A percentile compares a stretch with the other conserved stretches of the same genome.
phyloP scores from a whole-genome alignment of 1,140 invertebrate genomes.

The Brachionus rotundiformis region DNA sequence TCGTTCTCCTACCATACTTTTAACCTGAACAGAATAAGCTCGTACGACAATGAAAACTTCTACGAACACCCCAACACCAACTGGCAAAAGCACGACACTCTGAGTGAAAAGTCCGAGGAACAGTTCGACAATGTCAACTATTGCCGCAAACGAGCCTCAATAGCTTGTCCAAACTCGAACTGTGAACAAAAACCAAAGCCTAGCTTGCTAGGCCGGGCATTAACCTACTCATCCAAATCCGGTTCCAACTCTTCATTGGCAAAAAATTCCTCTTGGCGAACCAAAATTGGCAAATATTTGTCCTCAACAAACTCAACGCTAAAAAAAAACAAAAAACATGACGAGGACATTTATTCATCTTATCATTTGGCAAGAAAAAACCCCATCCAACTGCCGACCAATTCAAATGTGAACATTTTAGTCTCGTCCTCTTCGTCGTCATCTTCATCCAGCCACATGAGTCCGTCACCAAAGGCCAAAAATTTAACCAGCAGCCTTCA shows the following conservation, averaged over 20 bases:
- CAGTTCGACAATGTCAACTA: neutral
- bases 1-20: slow-evolving; percentile 43
- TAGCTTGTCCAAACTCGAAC: neutral
- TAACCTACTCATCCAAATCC: neutral
- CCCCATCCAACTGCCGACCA: neutral
- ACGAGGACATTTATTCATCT: slow-evolving; percentile 45
- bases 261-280: neutral
- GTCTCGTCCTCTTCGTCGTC: slow-evolving; percentile 17
- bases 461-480: neutral
- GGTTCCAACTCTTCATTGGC: neutral
- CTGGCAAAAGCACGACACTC: neutral
- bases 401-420: neutral
- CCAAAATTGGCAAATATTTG: slow-evolving; percentile 37
- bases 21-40: slow-evolving; percentile 33
- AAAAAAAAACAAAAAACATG: neutral
- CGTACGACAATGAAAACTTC: slow-evolving; percentile 40
- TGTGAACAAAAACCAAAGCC: neutral
- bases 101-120: neutral
- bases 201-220: neutral
- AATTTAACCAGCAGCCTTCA: neutral
- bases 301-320: neutral
- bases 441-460: neutral
- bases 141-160: neutral
- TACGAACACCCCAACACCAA: neutral
- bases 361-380: slow-evolving; percentile 40